Base-by-base conservation (phyloP, 2,797 vertebrate genomes). In the Eurystomus glaucurus region DNA sequence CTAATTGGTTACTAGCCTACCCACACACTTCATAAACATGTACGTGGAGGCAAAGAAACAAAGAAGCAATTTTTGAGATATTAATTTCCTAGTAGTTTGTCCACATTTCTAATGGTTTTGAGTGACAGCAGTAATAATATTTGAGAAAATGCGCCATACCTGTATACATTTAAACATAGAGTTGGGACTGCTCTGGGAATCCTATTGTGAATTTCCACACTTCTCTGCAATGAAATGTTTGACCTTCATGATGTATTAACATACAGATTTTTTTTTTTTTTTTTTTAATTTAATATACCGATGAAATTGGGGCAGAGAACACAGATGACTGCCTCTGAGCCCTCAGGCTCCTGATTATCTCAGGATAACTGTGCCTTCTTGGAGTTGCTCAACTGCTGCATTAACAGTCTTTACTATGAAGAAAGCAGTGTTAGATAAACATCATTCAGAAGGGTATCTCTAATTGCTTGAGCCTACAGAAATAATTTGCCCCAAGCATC, bases 301-400 rank as follows among this genome's bases (percentile, higher is more conserved):
- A 82, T 92, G 87, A 96, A 97, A 97, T 88, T 96, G 91, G 95
- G 94, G 91, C 95, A 95, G 66, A 82, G 94, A 94, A 88, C 93
- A 93, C 96, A 96, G 94, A 91, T 95, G 97, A 97, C 94, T 97
- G 96, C 89, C 70, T 97, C 93, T 60, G 92, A 96, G 96, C 97
- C 96, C 93, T 96, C 88, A 84, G 97, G 96, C 96, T 95, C 72
- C 72, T 95, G 96, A 96, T 96, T 97, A 95, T 96, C 93, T 95
- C 83, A 92, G 93, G 96, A 95, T 96, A 97, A 89, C 94, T 82
- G 70, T 88, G 93, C 79, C 83, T 95, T 97, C 94, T 91, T 96
- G 95, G 91, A 93, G 95, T 96, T 97, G 92, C 96, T 97, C 95
- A 96, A 96, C 95, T 90, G 93, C 95, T 93, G 83, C 80, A 84